phyloP scores from a whole-genome alignment of 1,140 invertebrate species.

The Hesperophylax magnus region DNA sequence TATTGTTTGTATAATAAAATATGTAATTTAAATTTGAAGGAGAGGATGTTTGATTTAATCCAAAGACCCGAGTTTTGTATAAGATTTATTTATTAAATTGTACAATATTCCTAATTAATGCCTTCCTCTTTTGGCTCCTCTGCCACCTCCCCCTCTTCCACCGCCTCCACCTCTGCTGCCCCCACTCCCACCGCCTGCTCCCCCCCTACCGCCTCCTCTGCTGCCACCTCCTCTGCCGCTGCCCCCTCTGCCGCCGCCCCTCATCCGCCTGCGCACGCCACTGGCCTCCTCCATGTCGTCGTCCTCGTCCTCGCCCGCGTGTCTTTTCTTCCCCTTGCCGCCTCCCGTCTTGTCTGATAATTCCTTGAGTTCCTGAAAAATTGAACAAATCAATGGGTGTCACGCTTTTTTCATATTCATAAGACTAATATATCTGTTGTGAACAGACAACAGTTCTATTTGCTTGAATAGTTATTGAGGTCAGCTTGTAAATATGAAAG shows the following conservation, averaged over 20 bases:
- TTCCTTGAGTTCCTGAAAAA: conserved; percentile 85
- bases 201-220: conserved; percentile 75
- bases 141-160: conserved; percentile 45
- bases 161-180: conserved; percentile 77
- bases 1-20: conserved; percentile 45
- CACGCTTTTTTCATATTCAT: no score
- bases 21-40: conserved; percentile 28
- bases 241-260: conserved; percentile 66
- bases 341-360: conserved; percentile 81
- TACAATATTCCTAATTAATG: no score
- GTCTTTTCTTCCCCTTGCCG: conserved; percentile 75
- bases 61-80: conserved; percentile 11
- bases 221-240: conserved; percentile 64
- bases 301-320: conserved; percentile 71
- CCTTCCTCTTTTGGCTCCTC: conserved; percentile 3
- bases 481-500: no score
- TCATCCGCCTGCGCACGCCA: conserved; percentile 84
- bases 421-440: no score
- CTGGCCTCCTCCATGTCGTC: conserved; percentile 87
- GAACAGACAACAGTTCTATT: no score
- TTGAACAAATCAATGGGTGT: background rate
- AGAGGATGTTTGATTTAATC: conserved; percentile 41
- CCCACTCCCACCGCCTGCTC: conserved; percentile 60
- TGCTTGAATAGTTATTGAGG: no score
- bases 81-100: conserved; percentile 3